Percentiles rank a stretch among this genome's conserved stretches.
phyloP scores from a whole-genome alignment of 2,113 vertebrate genomes.

The Telmatochromis bifrenatus region DNA sequence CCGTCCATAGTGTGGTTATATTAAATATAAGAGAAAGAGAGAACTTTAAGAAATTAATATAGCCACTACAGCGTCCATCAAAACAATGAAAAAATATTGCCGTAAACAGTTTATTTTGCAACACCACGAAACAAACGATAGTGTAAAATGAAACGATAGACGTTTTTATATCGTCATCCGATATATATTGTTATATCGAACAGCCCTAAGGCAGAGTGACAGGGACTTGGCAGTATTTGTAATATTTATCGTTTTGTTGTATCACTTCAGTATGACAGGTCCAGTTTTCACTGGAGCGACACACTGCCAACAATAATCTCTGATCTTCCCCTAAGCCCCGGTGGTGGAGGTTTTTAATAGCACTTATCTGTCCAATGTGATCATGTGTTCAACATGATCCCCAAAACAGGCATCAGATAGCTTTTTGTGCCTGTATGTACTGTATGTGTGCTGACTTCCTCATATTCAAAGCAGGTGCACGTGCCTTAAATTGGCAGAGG shows the following conservation, averaged over 20 bases:
- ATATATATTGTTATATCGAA: background rate
- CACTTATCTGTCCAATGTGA: conserved; percentile 3
- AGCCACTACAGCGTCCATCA: background rate
- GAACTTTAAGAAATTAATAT: background rate
- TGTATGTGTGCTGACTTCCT: background rate
- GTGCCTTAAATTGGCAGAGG: background rate
- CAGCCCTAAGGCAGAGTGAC: background rate
- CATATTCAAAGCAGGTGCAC: conserved; percentile 8
- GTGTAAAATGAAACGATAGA: background rate
- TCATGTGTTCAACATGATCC: conserved; percentile 14
- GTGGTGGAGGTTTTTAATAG: conserved; percentile 17
- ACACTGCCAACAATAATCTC: background rate
- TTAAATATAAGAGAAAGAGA: background rate
- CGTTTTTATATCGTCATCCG: background rate
- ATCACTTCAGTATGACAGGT: background rate
- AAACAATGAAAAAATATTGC: background rate
- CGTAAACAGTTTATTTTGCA: background rate
- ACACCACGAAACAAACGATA: background rate
- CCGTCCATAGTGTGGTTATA: fast-evolving
- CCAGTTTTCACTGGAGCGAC: background rate
- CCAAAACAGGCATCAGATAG: conserved; percentile 12
- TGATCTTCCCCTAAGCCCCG: background rate
- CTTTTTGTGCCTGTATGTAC: background rate
- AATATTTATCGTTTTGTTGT: conserved; percentile 9
- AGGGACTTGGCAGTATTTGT: background rate